Evolutionary conservation across 2,797 vertebrate genomes (phyloP).

Genomic region (Lutra lutra): DNA sequence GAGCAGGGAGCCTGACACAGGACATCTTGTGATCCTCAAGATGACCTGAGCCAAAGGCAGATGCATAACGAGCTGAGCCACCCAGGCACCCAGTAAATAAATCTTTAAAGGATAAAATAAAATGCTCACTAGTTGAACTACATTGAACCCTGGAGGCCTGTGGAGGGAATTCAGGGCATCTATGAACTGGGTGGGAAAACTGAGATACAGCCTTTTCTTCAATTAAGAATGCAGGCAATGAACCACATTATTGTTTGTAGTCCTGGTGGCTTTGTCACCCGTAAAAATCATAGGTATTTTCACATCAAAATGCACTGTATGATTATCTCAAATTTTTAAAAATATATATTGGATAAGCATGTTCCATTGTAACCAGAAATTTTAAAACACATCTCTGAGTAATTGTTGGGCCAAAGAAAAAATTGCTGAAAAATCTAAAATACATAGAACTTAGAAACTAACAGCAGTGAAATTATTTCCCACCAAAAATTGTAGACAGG

Average conservation of each 20-base stretch:
- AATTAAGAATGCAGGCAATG: background rate
- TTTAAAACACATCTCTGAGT: background rate
- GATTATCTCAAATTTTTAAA: background rate
- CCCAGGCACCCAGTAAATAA: no score
- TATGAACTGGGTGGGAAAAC: background rate
- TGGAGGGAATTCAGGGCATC: background rate
- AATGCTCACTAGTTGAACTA: background rate
- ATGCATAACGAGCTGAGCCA: no score
- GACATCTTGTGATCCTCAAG: no score
- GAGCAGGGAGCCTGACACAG: no score
- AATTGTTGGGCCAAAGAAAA: constrained; percentile 20
- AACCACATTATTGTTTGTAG: background rate
- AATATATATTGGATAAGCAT: background rate
- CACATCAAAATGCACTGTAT: background rate
- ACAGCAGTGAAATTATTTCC: background rate
- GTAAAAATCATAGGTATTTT: background rate
- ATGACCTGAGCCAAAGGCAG: no score
- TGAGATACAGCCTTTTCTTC: background rate
- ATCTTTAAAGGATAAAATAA: background rate
- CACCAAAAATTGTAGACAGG: background rate
- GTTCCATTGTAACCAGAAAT: background rate
- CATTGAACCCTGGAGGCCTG: background rate
- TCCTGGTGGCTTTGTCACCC: background rate
- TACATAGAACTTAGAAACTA: background rate
- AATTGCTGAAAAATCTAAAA: background rate